These are phyloP conservation scores for Karalla daura DNA, from an alignment of 2,797 vertebrate species.

Conservation along the genomic window DNA sequence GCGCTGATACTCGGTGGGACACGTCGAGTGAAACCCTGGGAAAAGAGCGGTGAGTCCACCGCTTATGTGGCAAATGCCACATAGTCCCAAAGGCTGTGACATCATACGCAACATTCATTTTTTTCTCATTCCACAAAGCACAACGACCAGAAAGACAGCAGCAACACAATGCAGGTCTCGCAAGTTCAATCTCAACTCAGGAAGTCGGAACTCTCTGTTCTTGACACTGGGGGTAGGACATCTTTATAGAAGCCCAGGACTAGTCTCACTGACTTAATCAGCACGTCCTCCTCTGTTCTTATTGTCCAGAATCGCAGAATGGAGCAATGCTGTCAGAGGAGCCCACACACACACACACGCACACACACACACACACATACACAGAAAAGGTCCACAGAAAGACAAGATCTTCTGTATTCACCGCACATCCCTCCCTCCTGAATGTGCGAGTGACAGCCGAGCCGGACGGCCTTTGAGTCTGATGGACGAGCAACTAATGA, in stretches of 20 bases:
- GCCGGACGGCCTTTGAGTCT: slow-evolving; percentile 36
- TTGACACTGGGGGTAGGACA: too few relatives aligned
- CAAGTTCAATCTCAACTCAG: too few relatives aligned
- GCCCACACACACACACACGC: slow-evolving; percentile 14
- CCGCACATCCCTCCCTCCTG: slow-evolving; percentile 60
- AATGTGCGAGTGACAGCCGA: slow-evolving; percentile 69
- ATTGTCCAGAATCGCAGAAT: not conserved
- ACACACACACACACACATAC: slow-evolving; percentile 14
- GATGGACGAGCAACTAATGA: slow-evolving; percentile 68
- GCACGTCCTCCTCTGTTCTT: slow-evolving; percentile 20
- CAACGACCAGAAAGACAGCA: fast-evolving
- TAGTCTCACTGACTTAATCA: slow-evolving; percentile 7
- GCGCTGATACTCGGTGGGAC: not conserved
- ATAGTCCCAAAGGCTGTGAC: not conserved
- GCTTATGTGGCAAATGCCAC: not conserved
- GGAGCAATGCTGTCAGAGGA: slow-evolving; percentile 21
- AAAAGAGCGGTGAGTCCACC: too few relatives aligned
- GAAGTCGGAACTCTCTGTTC: too few relatives aligned
- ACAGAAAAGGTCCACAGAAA: slow-evolving; percentile 25
- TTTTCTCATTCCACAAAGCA: too few relatives aligned
- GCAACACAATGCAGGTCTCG: not conserved
- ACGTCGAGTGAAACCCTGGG: not conserved
- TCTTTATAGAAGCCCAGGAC: not conserved
- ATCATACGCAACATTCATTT: too few relatives aligned
- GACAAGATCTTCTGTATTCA: slow-evolving; percentile 72